Evolutionary conservation across 2,113 vertebrate genomes (phyloP).

Genomic region (Brachyhypopomus gauderio): DNA sequence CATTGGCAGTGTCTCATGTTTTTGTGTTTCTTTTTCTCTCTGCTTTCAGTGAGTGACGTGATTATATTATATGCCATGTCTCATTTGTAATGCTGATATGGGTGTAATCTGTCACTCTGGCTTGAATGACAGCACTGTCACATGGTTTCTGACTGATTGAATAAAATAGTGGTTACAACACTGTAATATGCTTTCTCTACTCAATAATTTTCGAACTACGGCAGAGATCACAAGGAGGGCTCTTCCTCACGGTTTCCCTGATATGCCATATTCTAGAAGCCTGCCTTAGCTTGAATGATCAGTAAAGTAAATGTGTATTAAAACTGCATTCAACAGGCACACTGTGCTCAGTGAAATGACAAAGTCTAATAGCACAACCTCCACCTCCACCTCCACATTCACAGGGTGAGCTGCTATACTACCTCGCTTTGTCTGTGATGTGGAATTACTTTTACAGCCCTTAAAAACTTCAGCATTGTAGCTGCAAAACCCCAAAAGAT

Average conservation of each 20-base stretch:
- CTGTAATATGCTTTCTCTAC: background rate
- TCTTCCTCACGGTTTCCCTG: slow-evolving; percentile 4
- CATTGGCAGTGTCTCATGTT: background rate
- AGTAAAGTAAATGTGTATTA: background rate
- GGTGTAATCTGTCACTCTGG: background rate
- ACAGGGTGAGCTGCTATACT: too few relatives aligned
- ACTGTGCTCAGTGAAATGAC: background rate
- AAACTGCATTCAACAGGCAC: background rate
- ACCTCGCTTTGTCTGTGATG: too few relatives aligned
- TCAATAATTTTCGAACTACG: slow-evolving; percentile 16
- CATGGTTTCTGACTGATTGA: background rate
- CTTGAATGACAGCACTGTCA: background rate
- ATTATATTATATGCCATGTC: background rate
- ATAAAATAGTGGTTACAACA: slow-evolving; percentile 13
- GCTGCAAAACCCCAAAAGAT: too few relatives aligned
- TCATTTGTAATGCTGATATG: background rate
- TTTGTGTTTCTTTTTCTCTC: background rate
- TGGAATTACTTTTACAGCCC: too few relatives aligned
- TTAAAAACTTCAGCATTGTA: too few relatives aligned
- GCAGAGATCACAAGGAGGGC: slow-evolving; percentile 9
- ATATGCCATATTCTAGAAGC: background rate
- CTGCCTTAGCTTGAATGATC: background rate
- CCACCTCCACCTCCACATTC: too few relatives aligned
- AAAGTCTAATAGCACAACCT: too few relatives aligned
- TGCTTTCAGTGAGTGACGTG: background rate